phyloP scores from a whole-genome alignment of 2,797 vertebrate species.

The Scarus forsteni region DNA sequence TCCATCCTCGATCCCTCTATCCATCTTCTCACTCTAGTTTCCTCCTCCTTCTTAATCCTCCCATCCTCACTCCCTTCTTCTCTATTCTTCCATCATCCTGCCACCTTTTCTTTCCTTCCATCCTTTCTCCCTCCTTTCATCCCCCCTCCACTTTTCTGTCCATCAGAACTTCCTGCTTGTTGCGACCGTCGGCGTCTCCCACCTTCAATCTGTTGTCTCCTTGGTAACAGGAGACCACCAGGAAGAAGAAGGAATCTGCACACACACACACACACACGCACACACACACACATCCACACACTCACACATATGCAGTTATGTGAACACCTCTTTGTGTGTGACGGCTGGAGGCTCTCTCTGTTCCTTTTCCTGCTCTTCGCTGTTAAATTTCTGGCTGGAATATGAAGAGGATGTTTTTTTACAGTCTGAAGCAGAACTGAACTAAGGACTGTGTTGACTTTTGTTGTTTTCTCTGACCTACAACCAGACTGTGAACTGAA shows the following conservation, averaged over 20 bases:
- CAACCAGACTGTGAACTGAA: no score
- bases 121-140: not conserved
- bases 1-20: no score
- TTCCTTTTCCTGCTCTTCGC: no score
- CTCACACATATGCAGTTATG: not conserved
- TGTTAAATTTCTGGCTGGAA: no score
- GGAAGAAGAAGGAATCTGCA: conserved; percentile 24
- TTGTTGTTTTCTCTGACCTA: no score
- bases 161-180: conserved; percentile 25
- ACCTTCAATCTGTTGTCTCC: conserved; percentile 45
- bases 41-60: no score
- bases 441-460: no score
- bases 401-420: no score
- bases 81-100: not conserved
- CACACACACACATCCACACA: not conserved
- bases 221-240: conserved; percentile 54
- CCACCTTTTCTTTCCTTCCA: not conserved
- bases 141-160: not conserved
- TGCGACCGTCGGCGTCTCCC: conserved; percentile 11
- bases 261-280: not conserved
- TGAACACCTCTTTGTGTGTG: not conserved
- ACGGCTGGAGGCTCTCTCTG: not conserved
- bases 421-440: no score
- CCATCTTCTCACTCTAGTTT: no score
- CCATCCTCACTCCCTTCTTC: no score